These are phyloP conservation scores for Neomorphus geoffroyi DNA, from an alignment of 2,797 vertebrate species.

Conservation along the genomic window DNA sequence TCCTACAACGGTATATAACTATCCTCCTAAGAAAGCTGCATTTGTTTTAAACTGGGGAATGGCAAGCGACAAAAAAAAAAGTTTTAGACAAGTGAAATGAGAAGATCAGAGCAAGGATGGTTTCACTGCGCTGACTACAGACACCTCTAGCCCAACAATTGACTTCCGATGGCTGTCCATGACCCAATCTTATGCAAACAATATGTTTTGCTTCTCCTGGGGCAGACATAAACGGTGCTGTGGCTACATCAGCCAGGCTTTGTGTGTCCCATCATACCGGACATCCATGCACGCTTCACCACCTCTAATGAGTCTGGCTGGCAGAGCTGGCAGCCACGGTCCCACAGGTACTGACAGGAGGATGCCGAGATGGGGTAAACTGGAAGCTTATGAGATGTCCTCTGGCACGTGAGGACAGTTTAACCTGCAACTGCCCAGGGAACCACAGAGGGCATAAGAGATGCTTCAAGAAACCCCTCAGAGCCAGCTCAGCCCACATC, in stretches of 20 bases:
- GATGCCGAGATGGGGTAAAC: not conserved
- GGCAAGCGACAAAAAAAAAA: not conserved
- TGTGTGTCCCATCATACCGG: no score
- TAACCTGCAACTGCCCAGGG: not conserved
- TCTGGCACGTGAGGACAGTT: not conserved
- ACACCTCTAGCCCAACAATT: accelerated
- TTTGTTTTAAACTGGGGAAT: not conserved
- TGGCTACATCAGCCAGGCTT: not conserved
- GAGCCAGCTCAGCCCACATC: not conserved
- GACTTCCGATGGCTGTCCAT: accelerated
- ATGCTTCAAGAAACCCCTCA: not conserved
- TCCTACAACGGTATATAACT: not conserved
- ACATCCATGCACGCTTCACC: not conserved
- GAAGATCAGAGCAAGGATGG: not conserved
- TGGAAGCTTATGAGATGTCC: not conserved
- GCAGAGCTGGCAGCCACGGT: accelerated
- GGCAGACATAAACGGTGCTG: not conserved
- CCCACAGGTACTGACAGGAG: accelerated
- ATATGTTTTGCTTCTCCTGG: not conserved
- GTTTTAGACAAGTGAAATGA: not conserved
- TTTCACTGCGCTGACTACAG: not conserved
- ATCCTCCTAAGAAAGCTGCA: not conserved
- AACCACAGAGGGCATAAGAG: not conserved
- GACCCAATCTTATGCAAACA: accelerated
- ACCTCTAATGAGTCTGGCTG: not conserved